Evolutionary conservation across 2,888 invertebrate genomes (phyloP).

Genomic region (Phengaris alcon): DNA sequence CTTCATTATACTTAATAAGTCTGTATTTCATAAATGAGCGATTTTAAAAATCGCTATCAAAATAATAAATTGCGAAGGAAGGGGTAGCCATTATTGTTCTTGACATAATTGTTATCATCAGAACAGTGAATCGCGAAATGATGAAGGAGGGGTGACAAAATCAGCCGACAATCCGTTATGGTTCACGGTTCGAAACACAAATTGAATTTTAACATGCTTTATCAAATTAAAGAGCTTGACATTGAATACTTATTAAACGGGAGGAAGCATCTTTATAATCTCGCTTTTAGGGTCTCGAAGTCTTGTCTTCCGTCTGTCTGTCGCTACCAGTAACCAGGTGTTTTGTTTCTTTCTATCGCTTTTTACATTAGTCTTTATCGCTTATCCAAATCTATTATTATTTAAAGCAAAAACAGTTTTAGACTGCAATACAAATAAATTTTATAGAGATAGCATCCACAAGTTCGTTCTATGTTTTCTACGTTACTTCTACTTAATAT

Average conservation of each 20-base stretch:
- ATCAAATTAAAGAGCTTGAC: slow-evolving; percentile 73
- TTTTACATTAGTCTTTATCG: neutral
- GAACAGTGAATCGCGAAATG: slow-evolving; percentile 64
- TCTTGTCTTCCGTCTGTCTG: neutral
- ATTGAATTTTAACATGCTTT: slow-evolving; percentile 77
- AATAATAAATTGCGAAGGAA: slow-evolving; percentile 17
- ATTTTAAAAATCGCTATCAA: slow-evolving; percentile 25
- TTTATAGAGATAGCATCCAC: too few species aligned
- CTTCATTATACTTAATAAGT: slow-evolving; percentile 18
- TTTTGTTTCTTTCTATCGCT: neutral
- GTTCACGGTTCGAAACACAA: slow-evolving; percentile 72
- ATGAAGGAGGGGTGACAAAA: slow-evolving; percentile 70
- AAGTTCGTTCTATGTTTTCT: too few species aligned
- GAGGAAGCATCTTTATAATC: slow-evolving; percentile 45
- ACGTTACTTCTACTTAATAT: too few species aligned
- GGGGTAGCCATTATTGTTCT: slow-evolving; percentile 49
- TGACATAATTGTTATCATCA: slow-evolving; percentile 56
- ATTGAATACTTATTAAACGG: slow-evolving; percentile 70
- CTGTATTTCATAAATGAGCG: slow-evolving; percentile 18
- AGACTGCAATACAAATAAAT: too few species aligned
- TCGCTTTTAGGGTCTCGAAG: neutral
- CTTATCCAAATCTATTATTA: neutral
- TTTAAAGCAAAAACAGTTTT: too few species aligned
- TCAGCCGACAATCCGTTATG: slow-evolving; percentile 72
- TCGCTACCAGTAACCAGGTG: neutral